Percentiles rank a stretch among this genome's conserved stretches.
These are phyloP conservation scores for Odontocerum albicorne DNA, from an alignment of 2,888 invertebrate species.

Conservation along the genomic window DNA sequence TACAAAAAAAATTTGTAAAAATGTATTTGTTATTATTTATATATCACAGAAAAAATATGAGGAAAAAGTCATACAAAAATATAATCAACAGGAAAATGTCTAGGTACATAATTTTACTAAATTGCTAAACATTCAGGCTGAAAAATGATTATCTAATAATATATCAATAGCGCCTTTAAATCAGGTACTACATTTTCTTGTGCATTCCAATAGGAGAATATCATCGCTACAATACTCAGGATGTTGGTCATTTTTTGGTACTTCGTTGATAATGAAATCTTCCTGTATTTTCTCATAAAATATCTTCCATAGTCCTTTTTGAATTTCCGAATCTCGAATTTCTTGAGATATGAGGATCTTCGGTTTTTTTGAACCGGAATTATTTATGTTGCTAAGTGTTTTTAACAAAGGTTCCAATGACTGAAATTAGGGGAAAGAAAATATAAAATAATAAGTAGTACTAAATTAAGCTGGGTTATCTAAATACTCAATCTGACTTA, in stretches of 20 bases:
- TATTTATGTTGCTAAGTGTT: conserved; percentile 54
- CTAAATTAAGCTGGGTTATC: too few species aligned
- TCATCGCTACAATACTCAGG: conserved; percentile 63
- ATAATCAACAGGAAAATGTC: conserved; percentile 1
- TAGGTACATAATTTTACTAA: too few species aligned
- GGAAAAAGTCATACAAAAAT: conserved; percentile 8
- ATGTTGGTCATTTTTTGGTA: conserved; percentile 63
- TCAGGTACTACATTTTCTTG: conserved; percentile 41
- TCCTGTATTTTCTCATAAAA: conserved; percentile 53
- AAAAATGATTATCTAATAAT: too few species aligned
- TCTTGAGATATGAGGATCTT: conserved; percentile 69
- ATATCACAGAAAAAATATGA: conserved; percentile 13
- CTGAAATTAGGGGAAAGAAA: conserved; percentile 48
- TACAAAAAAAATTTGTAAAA: conserved; percentile 9
- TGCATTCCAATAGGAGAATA: conserved; percentile 59
- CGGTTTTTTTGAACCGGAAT: conserved; percentile 52
- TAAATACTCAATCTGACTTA: too few species aligned
- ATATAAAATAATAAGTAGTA: too few species aligned
- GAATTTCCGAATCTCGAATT: conserved; percentile 63
- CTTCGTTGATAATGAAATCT: conserved; percentile 47
- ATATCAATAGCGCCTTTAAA: too few species aligned
- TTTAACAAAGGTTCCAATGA: conserved; percentile 61
- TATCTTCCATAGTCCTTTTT: conserved; percentile 47
- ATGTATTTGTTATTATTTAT: conserved; percentile 4
- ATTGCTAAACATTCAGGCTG: too few species aligned